Evolutionary conservation across 2,113 vertebrate species (phyloP).

Genomic region (Tautogolabrus adspersus): DNA sequence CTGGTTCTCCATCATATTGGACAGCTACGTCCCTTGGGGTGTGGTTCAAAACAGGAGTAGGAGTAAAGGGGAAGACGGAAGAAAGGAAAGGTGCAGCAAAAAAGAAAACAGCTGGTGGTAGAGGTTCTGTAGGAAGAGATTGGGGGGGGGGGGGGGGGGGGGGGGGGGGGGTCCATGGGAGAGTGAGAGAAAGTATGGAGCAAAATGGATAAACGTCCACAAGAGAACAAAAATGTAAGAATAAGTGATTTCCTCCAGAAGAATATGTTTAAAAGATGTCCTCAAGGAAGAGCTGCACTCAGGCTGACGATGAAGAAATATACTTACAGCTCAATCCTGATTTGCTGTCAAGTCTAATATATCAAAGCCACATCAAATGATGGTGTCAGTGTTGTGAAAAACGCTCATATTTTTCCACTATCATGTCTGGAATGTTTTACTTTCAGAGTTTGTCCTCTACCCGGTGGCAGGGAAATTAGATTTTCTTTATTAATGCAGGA

Average conservation of each 20-base stretch:
- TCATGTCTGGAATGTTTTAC: slow-evolving; percentile 41
- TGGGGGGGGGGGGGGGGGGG: background rate
- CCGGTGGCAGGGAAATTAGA: slow-evolving; percentile 33
- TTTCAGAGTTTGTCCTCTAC: slow-evolving; percentile 40
- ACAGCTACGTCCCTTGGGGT: slow-evolving; percentile 57
- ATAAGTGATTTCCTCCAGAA: slow-evolving; percentile 32
- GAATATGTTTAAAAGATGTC: slow-evolving; percentile 21
- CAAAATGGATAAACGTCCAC: background rate
- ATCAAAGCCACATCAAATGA: slow-evolving; percentile 61
- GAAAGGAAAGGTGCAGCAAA: slow-evolving; percentile 8
- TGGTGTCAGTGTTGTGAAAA: slow-evolving; percentile 54
- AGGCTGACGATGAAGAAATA: slow-evolving; percentile 41
- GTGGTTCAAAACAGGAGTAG: slow-evolving; percentile 44
- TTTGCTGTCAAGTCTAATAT: slow-evolving; percentile 67
- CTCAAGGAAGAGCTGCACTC: slow-evolving; percentile 33
- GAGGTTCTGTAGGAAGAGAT: background rate
- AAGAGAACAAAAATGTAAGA: slow-evolving; percentile 25
- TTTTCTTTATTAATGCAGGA: slow-evolving; percentile 39
- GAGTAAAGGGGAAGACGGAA: slow-evolving; percentile 9
- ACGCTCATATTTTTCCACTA: slow-evolving; percentile 35
- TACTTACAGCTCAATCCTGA: slow-evolving; percentile 63
- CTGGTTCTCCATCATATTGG: slow-evolving; percentile 61
- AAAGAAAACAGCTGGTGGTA: background rate
- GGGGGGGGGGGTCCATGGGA: slow-evolving; percentile 9
- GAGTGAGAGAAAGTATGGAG: slow-evolving; percentile 2